These are phyloP conservation scores for Tetramorium bicarinatum DNA, from an alignment of 2,888 invertebrate species.

Conservation along the genomic window DNA sequence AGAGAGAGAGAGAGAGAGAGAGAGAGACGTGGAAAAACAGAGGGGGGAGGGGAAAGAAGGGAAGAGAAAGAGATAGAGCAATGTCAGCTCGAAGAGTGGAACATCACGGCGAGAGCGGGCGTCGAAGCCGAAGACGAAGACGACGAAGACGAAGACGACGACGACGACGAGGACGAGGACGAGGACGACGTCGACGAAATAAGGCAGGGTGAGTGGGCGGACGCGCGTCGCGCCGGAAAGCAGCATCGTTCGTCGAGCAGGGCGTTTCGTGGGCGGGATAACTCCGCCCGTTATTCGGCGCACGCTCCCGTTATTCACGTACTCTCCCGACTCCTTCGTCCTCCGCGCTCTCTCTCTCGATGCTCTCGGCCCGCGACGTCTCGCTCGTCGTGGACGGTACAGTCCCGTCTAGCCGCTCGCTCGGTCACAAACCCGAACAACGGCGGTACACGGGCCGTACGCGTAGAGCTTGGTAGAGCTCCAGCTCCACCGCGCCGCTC, in stretches of 20 bases:
- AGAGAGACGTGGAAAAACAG: no score
- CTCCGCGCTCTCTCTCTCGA: slow-evolving; percentile 41
- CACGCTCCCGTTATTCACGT: slow-evolving; percentile 66
- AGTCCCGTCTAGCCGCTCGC: slow-evolving; percentile 77
- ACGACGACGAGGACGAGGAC: slow-evolving; percentile 44
- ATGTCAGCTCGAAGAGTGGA: slow-evolving; percentile 10
- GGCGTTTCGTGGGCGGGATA: slow-evolving; percentile 61
- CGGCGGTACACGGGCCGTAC: slow-evolving; percentile 40
- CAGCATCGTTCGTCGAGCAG: slow-evolving; percentile 62
- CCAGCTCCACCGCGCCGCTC: slow-evolving; percentile 55
- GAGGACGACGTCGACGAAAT: slow-evolving; percentile 44
- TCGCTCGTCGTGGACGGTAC: slow-evolving; percentile 67
- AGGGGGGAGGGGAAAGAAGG: not conserved
- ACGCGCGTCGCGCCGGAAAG: slow-evolving; percentile 2
- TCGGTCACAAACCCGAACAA: slow-evolving; percentile 67
- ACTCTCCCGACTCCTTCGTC: slow-evolving; percentile 62
- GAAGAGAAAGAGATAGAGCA: not conserved
- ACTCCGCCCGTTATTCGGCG: slow-evolving; percentile 60
- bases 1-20: not conserved
- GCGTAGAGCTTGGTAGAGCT: slow-evolving; percentile 51
- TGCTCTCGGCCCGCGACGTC: slow-evolving; percentile 39
- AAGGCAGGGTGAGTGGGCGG: slow-evolving; percentile 60
- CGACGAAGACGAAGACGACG: slow-evolving; percentile 60
- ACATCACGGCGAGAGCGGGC: not conserved
- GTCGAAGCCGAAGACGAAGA: slow-evolving; percentile 50